Percentiles rank a stretch among this genome's conserved stretches.
These are phyloP conservation scores for Andrena cerasifolii DNA, from an alignment of 1,140 invertebrate species.

Conservation along the genomic window DNA sequence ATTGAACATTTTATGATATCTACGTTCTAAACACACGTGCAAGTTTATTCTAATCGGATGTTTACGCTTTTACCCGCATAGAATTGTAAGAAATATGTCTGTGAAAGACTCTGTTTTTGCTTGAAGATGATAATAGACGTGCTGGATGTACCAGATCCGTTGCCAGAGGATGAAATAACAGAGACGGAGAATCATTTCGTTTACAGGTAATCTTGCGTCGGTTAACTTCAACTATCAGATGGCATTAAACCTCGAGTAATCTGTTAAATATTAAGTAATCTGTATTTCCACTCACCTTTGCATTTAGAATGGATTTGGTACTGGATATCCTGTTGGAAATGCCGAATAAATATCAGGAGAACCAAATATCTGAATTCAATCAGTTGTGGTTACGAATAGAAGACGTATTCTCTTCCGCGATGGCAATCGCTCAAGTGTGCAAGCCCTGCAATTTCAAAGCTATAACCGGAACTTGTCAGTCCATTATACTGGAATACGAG, in stretches of 20 bases:
- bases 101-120: conserved; percentile 75
- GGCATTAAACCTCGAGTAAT: neutral
- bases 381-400: conserved; percentile 77
- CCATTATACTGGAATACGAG: conserved; percentile 78
- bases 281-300: neutral
- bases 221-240: neutral
- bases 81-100: conserved; percentile 78
- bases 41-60: conserved; percentile 14
- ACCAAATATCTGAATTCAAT: conserved; percentile 69
- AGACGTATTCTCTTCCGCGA: conserved; percentile 79
- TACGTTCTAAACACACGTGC: neutral
- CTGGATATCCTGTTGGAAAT: conserved; percentile 76
- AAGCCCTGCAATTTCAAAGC: conserved; percentile 78
- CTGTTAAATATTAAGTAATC: neutral
- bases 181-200: conserved; percentile 79
- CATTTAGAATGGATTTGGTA: conserved; percentile 76
- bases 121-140: conserved; percentile 75
- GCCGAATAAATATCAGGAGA: conserved; percentile 54
- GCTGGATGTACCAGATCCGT: conserved; percentile 71
- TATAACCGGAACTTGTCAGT: conserved; percentile 77
- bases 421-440: conserved; percentile 80
- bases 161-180: conserved; percentile 70
- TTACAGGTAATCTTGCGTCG: conserved; percentile 68
- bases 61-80: conserved; percentile 53
- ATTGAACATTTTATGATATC: conserved; percentile 54